phyloP scores from a whole-genome alignment of 2,113 vertebrate species.

The Nothocercus julius region DNA sequence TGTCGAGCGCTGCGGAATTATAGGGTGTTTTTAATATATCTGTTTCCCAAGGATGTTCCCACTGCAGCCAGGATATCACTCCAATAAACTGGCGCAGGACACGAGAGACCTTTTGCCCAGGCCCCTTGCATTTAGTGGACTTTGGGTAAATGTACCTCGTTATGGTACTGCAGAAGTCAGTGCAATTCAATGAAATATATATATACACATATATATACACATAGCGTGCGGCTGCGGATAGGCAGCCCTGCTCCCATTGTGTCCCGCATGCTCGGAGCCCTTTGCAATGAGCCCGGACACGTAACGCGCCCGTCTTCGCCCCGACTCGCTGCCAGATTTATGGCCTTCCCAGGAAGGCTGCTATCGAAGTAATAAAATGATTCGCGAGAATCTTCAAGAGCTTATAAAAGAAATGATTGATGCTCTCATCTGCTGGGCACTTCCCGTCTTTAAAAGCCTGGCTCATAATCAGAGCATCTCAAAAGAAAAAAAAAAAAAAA shows the following conservation, averaged over 20 bases:
- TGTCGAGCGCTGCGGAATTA: too few species aligned
- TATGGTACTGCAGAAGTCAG: background rate
- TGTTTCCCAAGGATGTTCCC: background rate
- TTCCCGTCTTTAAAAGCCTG: background rate
- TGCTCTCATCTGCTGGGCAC: background rate
- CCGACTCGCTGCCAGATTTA: background rate
- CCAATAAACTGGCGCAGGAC: background rate
- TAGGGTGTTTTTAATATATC: background rate
- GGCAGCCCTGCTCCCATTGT: background rate
- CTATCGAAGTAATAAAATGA: background rate
- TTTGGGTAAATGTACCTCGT: background rate
- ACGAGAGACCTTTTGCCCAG: background rate
- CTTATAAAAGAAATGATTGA: background rate
- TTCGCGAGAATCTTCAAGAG: background rate
- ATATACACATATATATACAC: too few species aligned
- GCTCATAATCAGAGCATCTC: background rate
- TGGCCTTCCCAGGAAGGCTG: background rate
- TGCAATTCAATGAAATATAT: too few species aligned
- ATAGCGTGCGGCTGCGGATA: too few species aligned
- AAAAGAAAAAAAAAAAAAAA: background rate
- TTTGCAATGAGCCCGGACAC: fast-evolving
- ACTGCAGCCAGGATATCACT: background rate
- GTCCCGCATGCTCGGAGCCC: background rate
- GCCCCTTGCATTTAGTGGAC: too few species aligned
- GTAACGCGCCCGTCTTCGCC: fast-evolving